phyloP scores from a whole-genome alignment of 2,797 vertebrate species.

The Enoplosus armatus region DNA sequence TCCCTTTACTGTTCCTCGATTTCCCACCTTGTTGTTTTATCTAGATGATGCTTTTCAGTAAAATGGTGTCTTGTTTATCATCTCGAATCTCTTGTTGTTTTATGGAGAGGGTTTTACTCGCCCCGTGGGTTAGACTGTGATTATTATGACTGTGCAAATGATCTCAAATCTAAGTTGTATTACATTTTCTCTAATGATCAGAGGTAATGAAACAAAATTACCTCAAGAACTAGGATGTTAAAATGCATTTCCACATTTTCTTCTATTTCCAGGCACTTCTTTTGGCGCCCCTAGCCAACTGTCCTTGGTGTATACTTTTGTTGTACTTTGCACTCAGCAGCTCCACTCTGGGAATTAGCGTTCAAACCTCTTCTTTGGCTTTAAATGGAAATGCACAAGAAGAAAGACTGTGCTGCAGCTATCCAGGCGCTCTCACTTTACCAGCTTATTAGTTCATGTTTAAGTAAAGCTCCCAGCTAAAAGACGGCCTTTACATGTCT shows the following conservation, averaged over 20 bases:
- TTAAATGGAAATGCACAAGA: conserved; percentile 9
- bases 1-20: not conserved
- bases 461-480: conserved; percentile 17
- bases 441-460: conserved; percentile 3
- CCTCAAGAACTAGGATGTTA: conserved; percentile 1
- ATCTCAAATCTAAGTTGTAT: conserved; percentile 37
- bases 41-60: conserved; percentile 8
- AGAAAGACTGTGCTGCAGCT: conserved; percentile 6
- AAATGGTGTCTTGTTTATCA: conserved; percentile 15
- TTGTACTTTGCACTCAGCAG: conserved; percentile 19
- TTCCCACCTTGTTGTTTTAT: conserved; percentile 27
- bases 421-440: not conserved
- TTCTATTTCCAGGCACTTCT: conserved; percentile 35
- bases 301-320: conserved; percentile 23
- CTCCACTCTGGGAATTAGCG: conserved; percentile 19
- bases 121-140: conserved; percentile 29
- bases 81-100: conserved; percentile 24
- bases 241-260: conserved; percentile 28
- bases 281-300: not conserved
- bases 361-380: conserved; percentile 34
- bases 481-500: conserved; percentile 11
- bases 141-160: conserved; percentile 51
- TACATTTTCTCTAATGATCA: conserved; percentile 38
- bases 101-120: not conserved
- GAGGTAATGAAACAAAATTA: conserved; percentile 54